Base-by-base conservation (phyloP, 2,888 invertebrate genomes). In the Ophion ellenae region DNA sequence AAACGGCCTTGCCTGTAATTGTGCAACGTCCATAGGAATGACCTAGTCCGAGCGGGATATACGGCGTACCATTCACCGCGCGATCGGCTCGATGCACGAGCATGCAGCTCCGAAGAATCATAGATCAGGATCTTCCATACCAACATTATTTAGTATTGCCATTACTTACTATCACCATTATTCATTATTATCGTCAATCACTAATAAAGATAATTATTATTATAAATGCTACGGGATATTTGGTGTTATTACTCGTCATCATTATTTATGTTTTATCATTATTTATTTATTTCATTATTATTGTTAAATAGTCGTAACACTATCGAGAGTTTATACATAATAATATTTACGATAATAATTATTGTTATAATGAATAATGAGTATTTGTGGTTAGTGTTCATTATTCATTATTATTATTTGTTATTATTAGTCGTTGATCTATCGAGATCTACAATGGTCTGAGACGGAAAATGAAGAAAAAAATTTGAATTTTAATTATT, bases 1-100 rank as follows among this genome's bases (percentile, higher is more conserved):
- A 89, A 90, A 90, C 89, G 91, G 91, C 91, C 91, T 92, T 91
- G 92, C 88, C 83, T 90, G 86, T 86, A 89, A 90, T 89, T 90
- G 90, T 89, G 89, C 90, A 90, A 90, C 88, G 88, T 87, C 87
- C 87, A 83, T 88, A 86, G 75, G 88, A 89, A 85, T 91, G 91
- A 91, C 91, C 91, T 89, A 91, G 90, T 91, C 88, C 84, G 85
- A 86, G 83, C 73, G 66, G 73, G 61, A 79, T 71, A 61, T 47
- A 81, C n/a, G 82, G 75, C 87, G 86, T 88, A 91, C 91, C 91
- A 91, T 91, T 91, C 91, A 90, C 91, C 47, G 47, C 47, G 14
- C 90, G 90, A 90, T 89, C 87, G 79, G 88, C 88, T 90, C 88
- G 87, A 87, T 87, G 81, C 79, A 64, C 40, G 57, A 53, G 47